Percentiles rank a stretch among this genome's conserved stretches.
Conservation (phyloP, 2,797 vertebrate species). For the Chromobotia macracanthus region DNA sequence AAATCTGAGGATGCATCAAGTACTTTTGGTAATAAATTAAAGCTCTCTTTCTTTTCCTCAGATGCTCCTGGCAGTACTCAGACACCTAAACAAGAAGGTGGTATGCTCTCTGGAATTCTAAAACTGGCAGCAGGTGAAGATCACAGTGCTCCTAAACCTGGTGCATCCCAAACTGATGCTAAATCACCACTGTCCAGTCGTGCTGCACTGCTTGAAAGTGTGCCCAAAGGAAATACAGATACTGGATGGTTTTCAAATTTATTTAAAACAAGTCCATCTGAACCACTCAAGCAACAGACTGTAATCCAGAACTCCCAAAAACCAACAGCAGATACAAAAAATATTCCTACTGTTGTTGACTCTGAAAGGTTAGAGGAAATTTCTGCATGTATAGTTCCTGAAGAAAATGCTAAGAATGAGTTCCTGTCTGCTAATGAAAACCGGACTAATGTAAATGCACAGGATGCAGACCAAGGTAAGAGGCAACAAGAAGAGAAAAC, state of each 20-base stretch:
- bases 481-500: background rate
- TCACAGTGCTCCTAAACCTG: slow-evolving; percentile 39
- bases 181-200: slow-evolving; percentile 68
- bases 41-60: slow-evolving; percentile 84
- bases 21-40: slow-evolving; percentile 81
- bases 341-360: slow-evolving; percentile 59
- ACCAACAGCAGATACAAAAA: slow-evolving; percentile 25
- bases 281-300: slow-evolving; percentile 57
- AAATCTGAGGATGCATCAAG: slow-evolving; percentile 65
- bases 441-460: slow-evolving; percentile 35
- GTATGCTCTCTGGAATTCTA: slow-evolving; percentile 77
- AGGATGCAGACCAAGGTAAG: slow-evolving; percentile 10
- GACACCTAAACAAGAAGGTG: slow-evolving; percentile 70
- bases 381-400: slow-evolving; percentile 41
- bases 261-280: slow-evolving; percentile 73
- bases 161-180: slow-evolving; percentile 51
- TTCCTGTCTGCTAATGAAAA: slow-evolving; percentile 36
- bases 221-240: slow-evolving; percentile 76
- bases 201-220: slow-evolving; percentile 71
- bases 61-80: slow-evolving; percentile 70
- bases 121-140: slow-evolving; percentile 78
- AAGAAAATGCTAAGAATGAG: slow-evolving; percentile 50
- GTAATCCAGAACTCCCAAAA: slow-evolving; percentile 58
- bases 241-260: slow-evolving; percentile 84
- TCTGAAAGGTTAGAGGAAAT: slow-evolving; percentile 33